Percentiles rank a stretch among this genome's conserved stretches.
Conservation (phyloP, 2,797 vertebrate genomes). For the Bradypus variegatus region DNA sequence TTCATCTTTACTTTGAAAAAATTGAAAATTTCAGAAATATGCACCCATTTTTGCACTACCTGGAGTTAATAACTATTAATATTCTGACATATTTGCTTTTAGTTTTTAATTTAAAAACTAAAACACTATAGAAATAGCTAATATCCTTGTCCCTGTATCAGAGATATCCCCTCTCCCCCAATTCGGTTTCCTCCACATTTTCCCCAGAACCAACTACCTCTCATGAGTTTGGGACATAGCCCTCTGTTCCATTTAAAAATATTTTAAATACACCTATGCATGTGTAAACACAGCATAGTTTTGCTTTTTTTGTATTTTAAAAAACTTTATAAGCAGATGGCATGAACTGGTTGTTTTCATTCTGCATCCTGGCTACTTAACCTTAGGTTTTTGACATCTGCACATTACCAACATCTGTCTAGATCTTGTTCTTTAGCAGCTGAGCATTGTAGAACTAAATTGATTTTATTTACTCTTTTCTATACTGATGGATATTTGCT, state of each 20-base stretch:
- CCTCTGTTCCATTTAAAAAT: not conserved
- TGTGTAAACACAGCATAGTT: not conserved
- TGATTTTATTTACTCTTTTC: not conserved
- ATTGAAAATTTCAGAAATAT: not conserved
- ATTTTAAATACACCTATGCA: not conserved
- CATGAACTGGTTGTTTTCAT: not conserved
- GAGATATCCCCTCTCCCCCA: not conserved
- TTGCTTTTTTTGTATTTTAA: not conserved
- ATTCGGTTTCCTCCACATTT: not conserved
- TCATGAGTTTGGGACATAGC: too few relatives aligned
- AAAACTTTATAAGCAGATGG: not conserved
- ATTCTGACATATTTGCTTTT: not conserved
- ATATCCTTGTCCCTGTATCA: not conserved
- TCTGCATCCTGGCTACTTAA: not conserved
- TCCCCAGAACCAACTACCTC: not conserved
- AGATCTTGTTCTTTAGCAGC: not conserved
- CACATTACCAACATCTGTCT: accelerated
- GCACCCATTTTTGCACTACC: not conserved
- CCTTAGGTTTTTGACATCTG: not conserved
- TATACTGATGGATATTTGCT: too few relatives aligned
- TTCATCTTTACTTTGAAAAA: not conserved
- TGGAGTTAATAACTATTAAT: not conserved
- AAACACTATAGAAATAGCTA: not conserved
- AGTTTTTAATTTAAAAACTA: not conserved
- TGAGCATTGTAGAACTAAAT: not conserved